A percentile compares a stretch with the other conserved stretches of the same genome.
Evolutionary conservation across 2,113 vertebrate species (phyloP).

Genomic region (Picathartes gymnocephalus): DNA sequence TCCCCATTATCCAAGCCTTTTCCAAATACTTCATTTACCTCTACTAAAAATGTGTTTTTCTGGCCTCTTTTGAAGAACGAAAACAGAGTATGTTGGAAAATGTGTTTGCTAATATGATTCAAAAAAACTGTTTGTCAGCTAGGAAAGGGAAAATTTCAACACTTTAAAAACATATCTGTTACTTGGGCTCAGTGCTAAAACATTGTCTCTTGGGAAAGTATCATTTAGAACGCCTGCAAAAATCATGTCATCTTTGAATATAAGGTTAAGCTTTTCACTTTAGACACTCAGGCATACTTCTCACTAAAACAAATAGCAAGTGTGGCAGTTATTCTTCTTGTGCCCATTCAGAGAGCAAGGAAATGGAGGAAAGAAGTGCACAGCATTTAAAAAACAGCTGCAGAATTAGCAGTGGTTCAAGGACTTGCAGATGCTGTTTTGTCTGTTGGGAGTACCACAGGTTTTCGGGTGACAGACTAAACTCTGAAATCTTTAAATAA

Average conservation of each 20-base stretch:
- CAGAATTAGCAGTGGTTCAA: constrained; percentile 47
- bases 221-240: neutral
- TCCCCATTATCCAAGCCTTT: neutral
- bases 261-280: neutral
- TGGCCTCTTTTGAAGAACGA: neutral
- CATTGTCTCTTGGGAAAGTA: neutral
- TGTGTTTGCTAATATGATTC: neutral
- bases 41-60: neutral
- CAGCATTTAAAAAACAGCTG: neutral
- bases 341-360: neutral
- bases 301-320: neutral
- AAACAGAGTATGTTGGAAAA: neutral
- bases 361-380: neutral
- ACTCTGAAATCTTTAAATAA: constrained; percentile 27
- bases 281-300: neutral
- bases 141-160: neutral
- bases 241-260: neutral
- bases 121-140: neutral
- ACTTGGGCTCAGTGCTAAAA: neutral
- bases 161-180: neutral
- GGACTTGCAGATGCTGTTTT: constrained; percentile 24
- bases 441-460: constrained; percentile 1
- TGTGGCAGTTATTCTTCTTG: neutral
- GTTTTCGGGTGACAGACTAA: constrained; percentile 3
- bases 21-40: neutral